Base-by-base conservation (phyloP, 30 jellyfish, hydroid and myxozoan genomes). In the Phacellophora camtschatica region DNA sequence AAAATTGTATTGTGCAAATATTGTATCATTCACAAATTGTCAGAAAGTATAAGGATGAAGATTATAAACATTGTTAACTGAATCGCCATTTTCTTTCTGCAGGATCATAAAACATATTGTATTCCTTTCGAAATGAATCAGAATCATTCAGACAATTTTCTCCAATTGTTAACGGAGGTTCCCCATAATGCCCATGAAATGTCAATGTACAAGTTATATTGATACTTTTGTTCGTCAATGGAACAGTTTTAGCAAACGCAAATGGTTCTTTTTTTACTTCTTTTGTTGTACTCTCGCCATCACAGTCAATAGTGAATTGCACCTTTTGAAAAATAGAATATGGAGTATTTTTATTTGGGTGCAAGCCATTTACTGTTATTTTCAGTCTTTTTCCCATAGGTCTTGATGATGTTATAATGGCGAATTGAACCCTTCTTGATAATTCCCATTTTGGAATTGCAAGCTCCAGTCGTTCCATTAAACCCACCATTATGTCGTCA, bases 361-460 rank as follows among this genome's bases (percentile, higher is more conserved):
- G 88, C 33, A 79, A 45, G 78, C 96, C 95, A 5, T 57, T 32
- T 9, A 78, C 42, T 32, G 46, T 39, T 15, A 66, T 31, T 19
- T 39, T 54, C 34, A 90, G 7, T 23, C 46, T 16, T 61, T 23
- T 55, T 1, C 53, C 59, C 33, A 11, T 41, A 6, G 59, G 41
- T 11, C 66, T 22, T 16, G 41, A 15, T 5, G 57, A 13, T 5
- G 62, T 36, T 0, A 3, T 36, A 1, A 57, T 77, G 16, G 62
- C 9, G 6, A 90, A 28, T 20, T 74, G 70, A 18, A 72, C 85
- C 22, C 95, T 39, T 31, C 97, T 74, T 13, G 33, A 49, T 57
- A 90, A 53, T 53, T 90, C 88, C 97, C 97, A 90, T 61, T 70
- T 76, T 35, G 95, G 94, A n/a, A 90, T 69, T 18, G 86, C 53